These are phyloP conservation scores for Heliocidaris tuberculata DNA, from an alignment of 35 echinoderm and acorn worm species.

Conservation along the genomic window DNA sequence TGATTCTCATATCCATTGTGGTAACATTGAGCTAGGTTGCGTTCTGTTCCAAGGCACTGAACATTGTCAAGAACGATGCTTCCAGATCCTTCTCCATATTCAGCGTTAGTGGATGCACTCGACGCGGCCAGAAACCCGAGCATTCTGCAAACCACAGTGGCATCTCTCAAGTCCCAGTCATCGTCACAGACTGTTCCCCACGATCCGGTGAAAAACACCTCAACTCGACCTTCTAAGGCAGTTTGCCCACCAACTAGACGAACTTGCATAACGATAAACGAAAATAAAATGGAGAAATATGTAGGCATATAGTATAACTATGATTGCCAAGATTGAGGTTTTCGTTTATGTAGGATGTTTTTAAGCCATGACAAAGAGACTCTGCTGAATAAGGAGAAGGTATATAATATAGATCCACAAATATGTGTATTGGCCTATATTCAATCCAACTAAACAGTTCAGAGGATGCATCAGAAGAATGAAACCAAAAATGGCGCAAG, in stretches of 20 bases:
- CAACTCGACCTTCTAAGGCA: neutral
- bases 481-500: no score
- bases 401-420: no score
- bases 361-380: no score
- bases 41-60: neutral
- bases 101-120: neutral
- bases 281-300: neutral
- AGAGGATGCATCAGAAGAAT: no score
- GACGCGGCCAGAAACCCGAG: neutral
- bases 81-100: neutral
- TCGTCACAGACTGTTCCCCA: neutral
- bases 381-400: no score
- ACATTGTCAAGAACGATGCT: neutral
- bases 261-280: neutral
- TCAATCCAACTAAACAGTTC: no score
- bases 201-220: neutral
- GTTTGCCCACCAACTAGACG: neutral
- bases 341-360: no score
- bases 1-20: neutral
- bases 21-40: neutral
- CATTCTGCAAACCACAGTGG: neutral
- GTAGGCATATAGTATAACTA: no score
- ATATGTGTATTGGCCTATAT: no score
- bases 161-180: neutral
- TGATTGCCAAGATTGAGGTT: no score